Evolutionary conservation across 2,113 vertebrate species (phyloP), one percentile per base, ranked within the genome.

Genomic region (Microtus ochrogaster): DNA sequence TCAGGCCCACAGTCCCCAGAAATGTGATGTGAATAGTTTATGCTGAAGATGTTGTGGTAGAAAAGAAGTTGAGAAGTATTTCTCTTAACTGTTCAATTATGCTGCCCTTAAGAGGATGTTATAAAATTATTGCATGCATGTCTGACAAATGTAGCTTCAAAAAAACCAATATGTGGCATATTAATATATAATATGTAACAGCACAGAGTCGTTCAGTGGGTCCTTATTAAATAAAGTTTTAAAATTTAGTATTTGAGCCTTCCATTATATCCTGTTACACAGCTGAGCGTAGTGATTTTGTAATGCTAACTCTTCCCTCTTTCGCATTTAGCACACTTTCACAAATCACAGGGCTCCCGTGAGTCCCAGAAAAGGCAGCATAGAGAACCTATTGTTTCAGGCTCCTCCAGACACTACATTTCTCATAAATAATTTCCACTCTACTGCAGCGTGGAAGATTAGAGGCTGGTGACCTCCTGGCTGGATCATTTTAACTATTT

Each of bases 341-440:
- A 63, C 55, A 78, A 91, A 66, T 47, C 28, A 61, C 24, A 94
- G 65, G 70, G 44, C 36, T 95, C 52, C 39, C 26, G 13, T 66
- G 83, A 90, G 76, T 89, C 89, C 47, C 4, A 87, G 65, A 88
- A 79, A 66, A 89, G 33, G 28, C 84, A 77, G 61, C 88, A 73
- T 2, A 85, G 36, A 95, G 81, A 89, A 66, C 5, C 44, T 94
- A 11, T 96, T 94, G 96, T 72, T 28, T 24, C 84, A 39, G 33
- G 24, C 74, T 49, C 68, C 28, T 92, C 52, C 33, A 14, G 78
- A 44, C 1, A 41, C 58, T 66, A 0, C 68, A 87, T 89, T 91
- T 96, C 55, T 90, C 76, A 73, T 58, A 85, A 91, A 52, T 81
- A 84, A 92, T 92, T 90, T 72, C 84, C 39, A 91, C 63, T 82